Conservation (phyloP, 35 echinoderm and acorn worm species). For the Ophioderma brevispina region DNA sequence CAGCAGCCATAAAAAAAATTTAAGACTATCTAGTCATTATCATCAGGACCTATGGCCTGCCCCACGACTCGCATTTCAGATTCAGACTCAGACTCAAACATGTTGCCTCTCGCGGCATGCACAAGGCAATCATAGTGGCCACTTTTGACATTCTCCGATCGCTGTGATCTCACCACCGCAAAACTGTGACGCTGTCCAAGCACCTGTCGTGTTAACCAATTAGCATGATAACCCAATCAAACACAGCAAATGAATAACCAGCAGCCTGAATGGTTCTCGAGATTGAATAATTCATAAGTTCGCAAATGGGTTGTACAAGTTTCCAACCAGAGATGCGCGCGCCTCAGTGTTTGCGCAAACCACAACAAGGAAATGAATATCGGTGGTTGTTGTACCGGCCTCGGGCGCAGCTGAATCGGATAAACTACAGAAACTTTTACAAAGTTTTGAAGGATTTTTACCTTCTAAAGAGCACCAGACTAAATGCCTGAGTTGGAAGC, state of each 20-base stretch:
- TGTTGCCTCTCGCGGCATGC: too few species aligned
- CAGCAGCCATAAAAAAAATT: too few species aligned
- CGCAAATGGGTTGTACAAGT: not conserved
- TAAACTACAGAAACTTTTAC: not conserved
- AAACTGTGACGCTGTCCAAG: not conserved
- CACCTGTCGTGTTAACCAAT: not conserved
- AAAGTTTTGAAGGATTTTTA: not conserved
- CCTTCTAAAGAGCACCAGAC: not conserved
- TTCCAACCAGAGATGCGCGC: not conserved
- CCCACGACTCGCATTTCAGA: too few species aligned
- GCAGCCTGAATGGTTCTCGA: not conserved
- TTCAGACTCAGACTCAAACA: too few species aligned
- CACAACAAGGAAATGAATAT: not conserved
- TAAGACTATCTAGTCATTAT: too few species aligned
- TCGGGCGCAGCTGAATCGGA: not conserved
- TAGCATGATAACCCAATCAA: not conserved
- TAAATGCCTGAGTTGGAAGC: constrained; percentile 42
- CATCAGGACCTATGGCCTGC: too few species aligned
- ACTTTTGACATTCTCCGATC: too few species aligned
- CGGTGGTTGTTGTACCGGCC: not conserved
- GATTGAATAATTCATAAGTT: not conserved
- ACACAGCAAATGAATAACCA: not conserved
- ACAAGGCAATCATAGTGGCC: too few species aligned
- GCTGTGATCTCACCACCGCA: too few species aligned
- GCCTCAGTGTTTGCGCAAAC: not conserved